Conservation (phyloP, 2,797 vertebrate genomes). For the Prunella strophiata region DNA sequence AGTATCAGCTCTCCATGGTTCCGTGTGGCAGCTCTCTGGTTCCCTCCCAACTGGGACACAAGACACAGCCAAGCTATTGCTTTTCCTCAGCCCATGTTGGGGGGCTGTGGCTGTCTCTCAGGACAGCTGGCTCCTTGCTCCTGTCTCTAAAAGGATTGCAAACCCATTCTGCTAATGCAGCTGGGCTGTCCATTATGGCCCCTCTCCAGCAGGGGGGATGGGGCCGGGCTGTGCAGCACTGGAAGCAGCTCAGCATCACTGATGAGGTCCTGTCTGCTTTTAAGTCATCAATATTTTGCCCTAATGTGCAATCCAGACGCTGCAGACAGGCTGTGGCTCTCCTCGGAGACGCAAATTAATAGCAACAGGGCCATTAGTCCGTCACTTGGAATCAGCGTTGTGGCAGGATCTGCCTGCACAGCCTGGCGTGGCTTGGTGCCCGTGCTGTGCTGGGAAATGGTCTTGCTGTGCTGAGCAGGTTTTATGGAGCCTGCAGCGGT, state of each 20-base stretch:
- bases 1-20: background rate
- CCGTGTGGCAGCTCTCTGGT: accelerated
- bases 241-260: constrained; percentile 12
- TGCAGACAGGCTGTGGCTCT: constrained; percentile 62
- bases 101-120: background rate
- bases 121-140: background rate
- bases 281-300: constrained; percentile 66
- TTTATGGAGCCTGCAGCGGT: background rate
- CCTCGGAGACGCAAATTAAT: constrained; percentile 67
- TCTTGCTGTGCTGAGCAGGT: background rate
- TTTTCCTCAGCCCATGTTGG: background rate
- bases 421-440: background rate
- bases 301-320: constrained; percentile 67
- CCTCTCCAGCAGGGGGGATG: background rate
- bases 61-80: accelerated
- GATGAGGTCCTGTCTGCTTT: constrained; percentile 68
- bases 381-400: constrained; percentile 59
- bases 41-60: background rate
- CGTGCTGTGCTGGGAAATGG: background rate
- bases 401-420: constrained; percentile 22
- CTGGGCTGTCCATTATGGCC: background rate
- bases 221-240: background rate
- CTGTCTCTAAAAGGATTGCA: constrained; percentile 45
- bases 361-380: constrained; percentile 73
- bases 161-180: constrained; percentile 46